These are phyloP conservation scores for Pseudopipra pipra DNA, from an alignment of 2,113 vertebrate genomes.

Conservation along the genomic window DNA sequence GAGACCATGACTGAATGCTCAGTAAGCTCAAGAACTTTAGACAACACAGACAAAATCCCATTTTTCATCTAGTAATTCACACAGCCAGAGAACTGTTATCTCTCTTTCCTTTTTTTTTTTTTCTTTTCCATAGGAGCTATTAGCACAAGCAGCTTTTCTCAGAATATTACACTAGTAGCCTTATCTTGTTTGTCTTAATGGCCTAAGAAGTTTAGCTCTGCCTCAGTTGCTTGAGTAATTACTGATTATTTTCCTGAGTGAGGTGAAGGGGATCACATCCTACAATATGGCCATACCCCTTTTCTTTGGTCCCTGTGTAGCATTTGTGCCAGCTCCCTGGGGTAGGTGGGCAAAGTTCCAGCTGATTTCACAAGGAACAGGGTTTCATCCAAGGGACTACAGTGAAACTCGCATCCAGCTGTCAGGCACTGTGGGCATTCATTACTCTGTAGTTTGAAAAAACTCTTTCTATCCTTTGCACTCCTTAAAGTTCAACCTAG, in stretches of 20 bases:
- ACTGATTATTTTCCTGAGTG: neutral
- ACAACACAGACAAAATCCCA: neutral
- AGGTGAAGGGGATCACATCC: neutral
- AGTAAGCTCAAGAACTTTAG: neutral
- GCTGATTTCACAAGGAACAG: neutral
- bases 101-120: neutral
- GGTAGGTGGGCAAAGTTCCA: neutral
- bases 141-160: neutral
- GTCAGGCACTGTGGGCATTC: neutral
- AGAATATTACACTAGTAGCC: neutral
- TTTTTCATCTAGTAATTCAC: neutral
- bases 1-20: neutral
- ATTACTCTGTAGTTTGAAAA: neutral
- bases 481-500: neutral
- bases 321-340: accelerated
- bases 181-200: neutral
- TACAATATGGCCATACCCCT: neutral
- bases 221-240: neutral
- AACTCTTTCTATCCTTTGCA: neutral
- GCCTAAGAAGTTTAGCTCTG: neutral
- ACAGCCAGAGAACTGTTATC: neutral
- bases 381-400: neutral
- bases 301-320: neutral
- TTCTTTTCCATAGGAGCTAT: neutral
- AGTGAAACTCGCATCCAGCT: neutral